phyloP scores from a whole-genome alignment of 2,888 invertebrate species.

The Tachina lurida region DNA sequence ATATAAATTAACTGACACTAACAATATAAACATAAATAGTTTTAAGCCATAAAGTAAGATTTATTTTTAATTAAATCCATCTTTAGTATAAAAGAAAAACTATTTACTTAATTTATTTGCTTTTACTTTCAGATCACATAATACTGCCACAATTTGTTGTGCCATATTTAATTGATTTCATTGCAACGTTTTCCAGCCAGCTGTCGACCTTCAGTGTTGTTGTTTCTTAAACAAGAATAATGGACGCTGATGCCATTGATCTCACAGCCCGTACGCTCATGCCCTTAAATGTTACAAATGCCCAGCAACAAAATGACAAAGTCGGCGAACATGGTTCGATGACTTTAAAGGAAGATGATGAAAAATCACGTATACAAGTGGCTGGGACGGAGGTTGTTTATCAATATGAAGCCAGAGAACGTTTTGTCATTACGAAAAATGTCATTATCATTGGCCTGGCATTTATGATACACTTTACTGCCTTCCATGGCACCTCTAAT shows the following conservation, averaged over 20 bases:
- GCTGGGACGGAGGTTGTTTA: slow-evolving; percentile 63
- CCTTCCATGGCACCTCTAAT: slow-evolving; percentile 93
- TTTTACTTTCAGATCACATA: slow-evolving; percentile 46
- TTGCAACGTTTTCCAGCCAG: slow-evolving; percentile 18
- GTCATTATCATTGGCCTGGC: slow-evolving; percentile 92
- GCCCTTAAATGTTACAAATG: slow-evolving; percentile 43
- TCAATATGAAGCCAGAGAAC: slow-evolving; percentile 85
- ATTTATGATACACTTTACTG: slow-evolving; percentile 96
- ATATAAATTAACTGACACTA: slow-evolving; percentile 9
- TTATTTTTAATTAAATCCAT: slow-evolving; percentile 32
- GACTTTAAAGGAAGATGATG: slow-evolving; percentile 37
- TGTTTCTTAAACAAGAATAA: slow-evolving; percentile 6
- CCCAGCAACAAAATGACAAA: slow-evolving; percentile 25
- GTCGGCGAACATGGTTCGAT: slow-evolving; percentile 19
- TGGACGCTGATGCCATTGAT: slow-evolving; percentile 57
- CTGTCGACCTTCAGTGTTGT: background rate
- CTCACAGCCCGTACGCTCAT: slow-evolving; percentile 35
- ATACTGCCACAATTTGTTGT: background rate
- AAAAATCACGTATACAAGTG: slow-evolving; percentile 34
- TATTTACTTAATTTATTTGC: background rate
- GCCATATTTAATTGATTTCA: slow-evolving; percentile 2
- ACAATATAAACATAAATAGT: background rate
- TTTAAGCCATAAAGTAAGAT: slow-evolving; percentile 29
- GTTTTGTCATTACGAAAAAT: slow-evolving; percentile 92
- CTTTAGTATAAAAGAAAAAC: background rate